Evolutionary conservation across 2,888 invertebrate genomes (phyloP), one percentile per base, ranked within the genome.

Genomic region (Athrips mouffetella): DNA sequence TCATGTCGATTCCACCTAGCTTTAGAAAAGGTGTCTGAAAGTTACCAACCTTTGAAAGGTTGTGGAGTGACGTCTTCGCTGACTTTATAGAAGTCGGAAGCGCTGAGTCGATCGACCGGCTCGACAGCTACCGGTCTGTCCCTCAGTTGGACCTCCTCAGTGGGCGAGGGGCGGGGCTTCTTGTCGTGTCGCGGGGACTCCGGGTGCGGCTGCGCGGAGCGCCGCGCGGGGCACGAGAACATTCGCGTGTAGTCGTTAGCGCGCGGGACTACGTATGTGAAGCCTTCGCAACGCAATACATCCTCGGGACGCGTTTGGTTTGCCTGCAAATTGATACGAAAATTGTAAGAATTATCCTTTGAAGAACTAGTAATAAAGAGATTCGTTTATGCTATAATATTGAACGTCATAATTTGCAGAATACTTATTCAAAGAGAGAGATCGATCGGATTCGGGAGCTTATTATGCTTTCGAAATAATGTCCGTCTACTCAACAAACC

Each of bases 181-280:
- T 87, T 86, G 67, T 87, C 86, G 45, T 73, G 70, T 11, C 80
- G 72, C 40, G 87, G 86, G 1, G 85, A 83, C 67, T 85, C 85
- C 1, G 86, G 81, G 58, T 79, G 84, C 53, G 84, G 76, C 50
- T 85, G 77, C 50, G 80, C 89, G 1, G 82, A 59, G 50, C 84
- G 78, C 0, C 84, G 82, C 21, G 80, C 82, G 20, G 89, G 79
- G 50, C 85, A 77, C 0, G 87, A 87, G 65, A 89, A 89, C 88
- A 89, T 88, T 33, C 89, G 84, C 59, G 85, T 82, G 76, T 89
- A 89, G 70, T 89, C 89, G 68, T 87, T 87, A 37, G 77, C 81
- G 6, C 91, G 89, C 3, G 93, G 92, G 59, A 91, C 81, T 56
- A 92, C 91, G 73, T 90, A 93, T 35, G 90, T 89, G 48, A 92